phyloP scores from a whole-genome alignment of 2,113 vertebrate species.

The Muntiacus reevesi region DNA sequence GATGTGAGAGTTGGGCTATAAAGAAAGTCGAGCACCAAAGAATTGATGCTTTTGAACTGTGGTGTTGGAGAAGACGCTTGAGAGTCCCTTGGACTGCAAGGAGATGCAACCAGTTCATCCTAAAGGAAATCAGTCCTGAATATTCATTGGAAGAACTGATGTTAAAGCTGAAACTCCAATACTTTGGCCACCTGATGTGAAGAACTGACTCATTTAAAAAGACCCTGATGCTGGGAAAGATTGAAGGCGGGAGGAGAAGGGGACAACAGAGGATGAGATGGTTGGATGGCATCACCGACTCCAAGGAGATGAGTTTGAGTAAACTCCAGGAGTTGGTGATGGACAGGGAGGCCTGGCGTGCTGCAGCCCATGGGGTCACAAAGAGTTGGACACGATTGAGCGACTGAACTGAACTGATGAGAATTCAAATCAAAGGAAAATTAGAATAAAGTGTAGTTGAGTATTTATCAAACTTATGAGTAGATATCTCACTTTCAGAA shows the following conservation, averaged over 20 bases:
- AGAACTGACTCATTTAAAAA: neutral
- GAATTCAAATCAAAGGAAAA: neutral
- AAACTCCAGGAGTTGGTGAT: neutral
- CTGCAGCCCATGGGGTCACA: neutral
- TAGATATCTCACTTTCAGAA: neutral
- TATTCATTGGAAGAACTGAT: neutral
- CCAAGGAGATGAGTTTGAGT: neutral
- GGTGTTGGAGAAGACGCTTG: neutral
- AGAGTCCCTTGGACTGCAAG: neutral
- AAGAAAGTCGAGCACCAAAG: neutral
- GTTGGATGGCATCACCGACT: neutral
- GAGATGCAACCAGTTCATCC: neutral
- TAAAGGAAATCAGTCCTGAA: neutral
- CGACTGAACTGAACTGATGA: neutral
- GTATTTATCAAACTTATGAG: neutral
- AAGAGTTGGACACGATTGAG: neutral
- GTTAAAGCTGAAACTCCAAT: neutral
- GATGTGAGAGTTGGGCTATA: neutral
- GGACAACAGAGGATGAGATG: neutral
- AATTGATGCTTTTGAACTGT: neutral
- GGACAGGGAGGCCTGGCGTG: neutral
- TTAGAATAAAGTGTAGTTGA: neutral
- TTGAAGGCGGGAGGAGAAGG: neutral
- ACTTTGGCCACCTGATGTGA: neutral
- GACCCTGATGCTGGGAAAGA: neutral